Base-by-base conservation (phyloP, 2,797 vertebrate genomes). In the Buceros bicornis region DNA sequence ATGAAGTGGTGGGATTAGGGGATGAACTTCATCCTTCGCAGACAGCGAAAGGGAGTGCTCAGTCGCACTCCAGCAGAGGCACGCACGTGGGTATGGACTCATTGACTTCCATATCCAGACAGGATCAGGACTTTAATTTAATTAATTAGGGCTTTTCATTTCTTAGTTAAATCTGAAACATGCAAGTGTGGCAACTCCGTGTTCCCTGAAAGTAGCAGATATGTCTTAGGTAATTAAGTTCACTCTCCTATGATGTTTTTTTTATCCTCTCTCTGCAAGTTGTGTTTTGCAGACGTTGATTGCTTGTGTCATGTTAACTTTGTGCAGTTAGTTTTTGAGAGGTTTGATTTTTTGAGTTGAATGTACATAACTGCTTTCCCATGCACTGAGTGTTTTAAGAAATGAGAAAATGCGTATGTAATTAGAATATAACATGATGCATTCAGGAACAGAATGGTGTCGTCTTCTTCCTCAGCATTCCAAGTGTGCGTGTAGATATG, bases 1-100 rank as follows among this genome's bases (percentile, higher is more conserved):
- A 98, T 98, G 97, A 98, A 98, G 94, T 86, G 81, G 76, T 85
- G 87, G 95, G 90, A 69, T 92, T 82, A 94, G 76, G 87, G 96
- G 5, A 94, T 83, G 89, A 76, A 84, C 70, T 88, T 93, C 61
- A 69, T 88, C 64, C 67, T 35, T 89, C 79, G 86, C 17, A 81
- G 65, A 77, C 26, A 78, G 86, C 7, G 77, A 96, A 87, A 93
- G 58, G 56, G 65, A 95, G 78, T 86, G 76, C 94, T 95, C 37
- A 11, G 18, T 79, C 60, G 72, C 33, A 26, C 57, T 76, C 45
- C 20, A 74, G 42, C 66, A 62, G 54, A 26, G 72, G 87, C 26
- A 62, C 87, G 84, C 65, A 51, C 37, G 20, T 82, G 53, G 33
- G 33, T 81, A 83, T 89, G 35, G 26, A 37, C 83, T 70, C 48